Percentiles rank a stretch among this genome's conserved stretches.
Evolutionary conservation across 2,888 invertebrate species (phyloP).

Genomic region (Tetanocera ferruginea): DNA sequence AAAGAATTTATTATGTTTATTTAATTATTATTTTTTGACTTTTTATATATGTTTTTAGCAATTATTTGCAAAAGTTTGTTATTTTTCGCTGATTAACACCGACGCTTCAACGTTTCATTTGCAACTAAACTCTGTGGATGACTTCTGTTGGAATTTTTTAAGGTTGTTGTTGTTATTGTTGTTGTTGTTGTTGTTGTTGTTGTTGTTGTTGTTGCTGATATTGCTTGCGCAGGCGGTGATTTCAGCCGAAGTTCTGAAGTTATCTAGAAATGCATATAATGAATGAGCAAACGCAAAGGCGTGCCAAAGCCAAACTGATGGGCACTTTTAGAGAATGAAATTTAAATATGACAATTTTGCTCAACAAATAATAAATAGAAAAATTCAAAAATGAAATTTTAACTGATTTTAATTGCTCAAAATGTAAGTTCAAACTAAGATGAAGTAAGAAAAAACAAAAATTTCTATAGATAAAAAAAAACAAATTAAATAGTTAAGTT

Average conservation of each 20-base stretch:
- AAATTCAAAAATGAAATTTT: background rate
- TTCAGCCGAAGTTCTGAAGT: conserved; percentile 34
- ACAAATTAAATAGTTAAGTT: no score
- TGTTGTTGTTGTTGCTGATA: conserved; percentile 40
- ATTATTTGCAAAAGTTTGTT: background rate
- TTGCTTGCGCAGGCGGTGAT: conserved; percentile 26
- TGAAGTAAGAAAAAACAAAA: no score
- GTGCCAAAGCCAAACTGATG: conserved; percentile 18
- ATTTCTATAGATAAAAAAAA: no score
- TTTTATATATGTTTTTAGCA: background rate
- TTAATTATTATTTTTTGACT: background rate
- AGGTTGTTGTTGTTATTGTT: conserved; percentile 33
- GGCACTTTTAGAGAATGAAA: background rate
- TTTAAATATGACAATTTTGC: background rate
- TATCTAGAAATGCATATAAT: conserved; percentile 41
- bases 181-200: conserved; percentile 36
- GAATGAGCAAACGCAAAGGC: conserved; percentile 23
- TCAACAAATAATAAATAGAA: background rate
- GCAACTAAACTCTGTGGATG: conserved; percentile 46
- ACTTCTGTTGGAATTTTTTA: conserved; percentile 39
- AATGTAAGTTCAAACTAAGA: no score
- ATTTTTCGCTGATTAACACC: conserved; percentile 18
- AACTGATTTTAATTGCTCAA: no score
- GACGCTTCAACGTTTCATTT: conserved; percentile 45
- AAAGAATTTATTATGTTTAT: background rate